Evolutionary conservation across 1,140 invertebrate species (phyloP), one percentile per base, ranked within the genome.

Genomic region (Melitaea cinxia): DNA sequence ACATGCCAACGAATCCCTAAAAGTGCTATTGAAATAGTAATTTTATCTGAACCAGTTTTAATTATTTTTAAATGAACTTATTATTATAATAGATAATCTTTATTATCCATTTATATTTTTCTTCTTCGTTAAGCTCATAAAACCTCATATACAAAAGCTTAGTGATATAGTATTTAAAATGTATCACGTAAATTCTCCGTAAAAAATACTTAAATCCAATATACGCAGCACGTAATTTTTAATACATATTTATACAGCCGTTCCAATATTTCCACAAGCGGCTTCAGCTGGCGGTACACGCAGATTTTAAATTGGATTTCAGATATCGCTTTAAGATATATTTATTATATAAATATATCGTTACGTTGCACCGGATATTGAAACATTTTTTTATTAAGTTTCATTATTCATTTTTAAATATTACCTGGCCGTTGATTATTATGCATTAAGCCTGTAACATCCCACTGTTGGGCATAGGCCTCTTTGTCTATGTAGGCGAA

Each of bases 221-320:
- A 59, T 60, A 59, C 60, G 55, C 55, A 33, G 58, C 55, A 49
- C 69, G 76, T 83, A 83, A 82, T 83, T 78, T 83, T 83, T 83
- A 83, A 83, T 83, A 80, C 76, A 83, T 83, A 83, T 83, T 83
- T 83, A 82, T 83, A 75, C 75, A 75, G 68, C 62, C 69, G 50
- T 67, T 70, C 66, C 72, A 75, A 77, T 74, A 78, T 72, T 67
- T 65, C 66, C 62, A 65, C 63, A 65, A 67, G 58, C 68, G 47
- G 66, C 62, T 63, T 58, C 59, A 50, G 50, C 42, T 54, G 56
- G 57, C 50, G 56, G 60, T 66, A 74, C 72, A 77, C 77, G 73
- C 74, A 71, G 72, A 80, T 77, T 77, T 73, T 75, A 77, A 82
- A 82, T 80, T 82, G 74, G 74, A 74, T 78, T 80, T 77, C 58